Evolutionary conservation across 1,140 invertebrate genomes (phyloP), one percentile per base, ranked within the genome.

Genomic region (Drosophila biarmipes): DNA sequence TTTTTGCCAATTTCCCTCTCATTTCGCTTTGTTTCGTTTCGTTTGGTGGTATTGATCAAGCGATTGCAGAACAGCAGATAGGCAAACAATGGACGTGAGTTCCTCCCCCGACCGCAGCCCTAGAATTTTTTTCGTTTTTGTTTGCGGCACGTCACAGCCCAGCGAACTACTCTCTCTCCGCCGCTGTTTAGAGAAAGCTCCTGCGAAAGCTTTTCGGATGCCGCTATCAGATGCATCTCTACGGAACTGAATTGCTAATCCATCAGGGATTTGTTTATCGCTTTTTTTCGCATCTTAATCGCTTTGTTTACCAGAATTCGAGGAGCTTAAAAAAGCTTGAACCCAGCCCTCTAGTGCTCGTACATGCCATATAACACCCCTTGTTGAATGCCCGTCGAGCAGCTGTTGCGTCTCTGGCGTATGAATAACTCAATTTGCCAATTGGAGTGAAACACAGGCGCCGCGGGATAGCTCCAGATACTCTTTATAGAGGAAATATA

Each of bases 341-440:
- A 19, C 42, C 42, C 19, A n/a, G 19, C 49, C 42, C 34, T 45
- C 27, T n/a, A n/a, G 14, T 21, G 21, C 21, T 19, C 11, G 48
- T 17, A 12, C 15, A 46, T 31, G 21, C 14, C 15, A 46, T 31
- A 43, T 21, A 29, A n/a, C 48, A 54, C 14, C 37, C 58, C 71
- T 17, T 51, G 45, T 45, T 35, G 15, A 64, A 53, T 56, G 34
- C 38, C 54, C 19, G 15, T 59, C 35, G 66, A 73, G 73, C 79
- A 82, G 69, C 74, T 84, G 79, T 82, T 82, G 79, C 74, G 55
- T 55, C 43, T 34, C 37, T 48, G 29, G 34, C 5, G 34, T 66
- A 40, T 48, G 61, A 67, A 67, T 56, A 67, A 79, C 76, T 85
- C 55, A 73, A 66, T 86, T 80, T 74, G 42, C 49, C 52, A 62